Evolutionary conservation across 2,888 invertebrate species (phyloP), one percentile per base, ranked within the genome.

Genomic region (Lordiphosa fenestrarum): DNA sequence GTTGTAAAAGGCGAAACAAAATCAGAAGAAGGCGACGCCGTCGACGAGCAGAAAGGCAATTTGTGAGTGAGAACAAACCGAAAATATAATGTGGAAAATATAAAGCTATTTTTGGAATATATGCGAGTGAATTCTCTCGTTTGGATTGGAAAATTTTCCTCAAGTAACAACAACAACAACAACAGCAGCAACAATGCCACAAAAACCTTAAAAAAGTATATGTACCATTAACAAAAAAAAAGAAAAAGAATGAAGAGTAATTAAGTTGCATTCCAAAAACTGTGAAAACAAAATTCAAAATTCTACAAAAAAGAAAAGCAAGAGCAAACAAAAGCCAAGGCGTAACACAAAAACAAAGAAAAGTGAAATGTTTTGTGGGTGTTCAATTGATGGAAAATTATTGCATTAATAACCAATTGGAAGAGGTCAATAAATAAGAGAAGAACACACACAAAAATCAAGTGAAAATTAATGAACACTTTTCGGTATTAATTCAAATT

Each of bases 51-150:
- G 72, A 82, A 80, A 77, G 80, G 69, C 84, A 84, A 84, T 66
- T 76, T 76, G 69, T 73, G 76, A 76, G 69, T 76, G 71, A 65
- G 62, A 59, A 77, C 59, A 72, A 37, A 35, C 38, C 23, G 40
- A 54, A 51, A 51, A 59, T 66, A 59, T 57, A 73, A 81, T 81
- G 74, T 84, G 60, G 82, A 77, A 77, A 77, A 82, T 82, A 77
- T 83, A 71, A 67, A 61, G 80, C 80, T 80, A 80, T 80, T 80
- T 84, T 80, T 83, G 80, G 80, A 85, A 71, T 64, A 78, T 84
- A 82, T 70, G 81, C 73, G 80, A 57, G 63, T 65, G 44, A 53
- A 33, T 66, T 57, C 61, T 84, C 73, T 59, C 53, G 57, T 55
- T 40, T 80, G 84, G 73, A 64, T 83, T 83, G 84, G 62, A 84